phyloP scores from a whole-genome alignment of 2,797 vertebrate species.

The Gymnopithys bicolor region DNA sequence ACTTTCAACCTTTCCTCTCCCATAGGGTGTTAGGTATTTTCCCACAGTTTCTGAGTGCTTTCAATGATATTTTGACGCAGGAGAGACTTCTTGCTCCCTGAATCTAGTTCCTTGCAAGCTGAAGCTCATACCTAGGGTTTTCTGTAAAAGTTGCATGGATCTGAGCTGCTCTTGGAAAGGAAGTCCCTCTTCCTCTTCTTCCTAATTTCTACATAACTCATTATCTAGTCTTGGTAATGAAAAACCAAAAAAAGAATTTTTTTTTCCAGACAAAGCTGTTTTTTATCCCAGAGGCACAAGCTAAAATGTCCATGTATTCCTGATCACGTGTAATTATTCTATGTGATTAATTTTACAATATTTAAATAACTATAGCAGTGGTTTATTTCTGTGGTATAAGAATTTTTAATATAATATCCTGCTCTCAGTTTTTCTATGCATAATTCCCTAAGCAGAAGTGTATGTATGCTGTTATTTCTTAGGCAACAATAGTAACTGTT shows the following conservation, averaged over 20 bases:
- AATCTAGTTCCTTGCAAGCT: background rate
- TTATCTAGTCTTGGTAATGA: background rate
- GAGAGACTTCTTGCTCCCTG: background rate
- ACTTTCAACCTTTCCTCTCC: background rate
- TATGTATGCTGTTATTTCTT: background rate
- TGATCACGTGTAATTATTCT: background rate
- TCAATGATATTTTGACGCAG: background rate
- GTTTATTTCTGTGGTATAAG: background rate
- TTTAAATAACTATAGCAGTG: background rate
- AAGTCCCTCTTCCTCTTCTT: background rate
- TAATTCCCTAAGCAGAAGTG: background rate
- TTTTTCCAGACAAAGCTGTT: background rate
- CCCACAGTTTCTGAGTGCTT: background rate
- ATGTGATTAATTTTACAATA: background rate
- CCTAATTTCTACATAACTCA: background rate
- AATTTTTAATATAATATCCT: background rate
- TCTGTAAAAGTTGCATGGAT: background rate
- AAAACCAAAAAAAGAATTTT: background rate
- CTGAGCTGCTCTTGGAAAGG: background rate
- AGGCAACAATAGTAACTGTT: background rate
- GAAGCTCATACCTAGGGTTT: background rate
- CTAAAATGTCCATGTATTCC: background rate
- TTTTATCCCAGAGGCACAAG: background rate
- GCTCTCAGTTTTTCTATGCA: background rate
- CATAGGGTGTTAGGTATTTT: background rate